Evolutionary conservation across 2,888 invertebrate genomes (phyloP).

Genomic region (Pemphredon lugubris): DNA sequence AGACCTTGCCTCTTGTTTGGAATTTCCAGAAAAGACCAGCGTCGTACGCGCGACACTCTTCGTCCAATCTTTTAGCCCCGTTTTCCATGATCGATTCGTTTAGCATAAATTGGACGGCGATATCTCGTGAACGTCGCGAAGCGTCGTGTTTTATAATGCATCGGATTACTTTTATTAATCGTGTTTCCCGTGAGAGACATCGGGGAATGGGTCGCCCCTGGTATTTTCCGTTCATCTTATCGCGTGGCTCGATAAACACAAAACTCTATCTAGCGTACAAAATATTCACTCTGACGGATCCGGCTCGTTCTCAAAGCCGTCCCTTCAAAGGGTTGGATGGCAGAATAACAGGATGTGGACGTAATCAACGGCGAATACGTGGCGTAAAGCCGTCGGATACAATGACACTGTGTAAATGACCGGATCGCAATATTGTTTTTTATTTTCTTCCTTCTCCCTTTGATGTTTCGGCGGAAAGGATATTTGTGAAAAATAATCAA

Average conservation of each 20-base stretch:
- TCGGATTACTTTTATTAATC: too few species aligned
- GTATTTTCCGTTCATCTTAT: constrained; percentile 14
- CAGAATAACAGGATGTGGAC: constrained; percentile 55
- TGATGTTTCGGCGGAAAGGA: constrained; percentile 26
- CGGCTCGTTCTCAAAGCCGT: constrained; percentile 42
- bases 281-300: constrained; percentile 44
- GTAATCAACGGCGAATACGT: constrained; percentile 52
- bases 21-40: too few species aligned
- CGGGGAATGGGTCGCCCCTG: too few species aligned
- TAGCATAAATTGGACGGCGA: too few species aligned
- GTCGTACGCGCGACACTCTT: too few species aligned
- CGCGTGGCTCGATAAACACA: constrained; percentile 29
- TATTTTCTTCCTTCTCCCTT: too few species aligned
- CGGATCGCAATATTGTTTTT: constrained; percentile 37
- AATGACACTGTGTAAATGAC: constrained; percentile 35
- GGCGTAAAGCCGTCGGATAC: constrained; percentile 42
- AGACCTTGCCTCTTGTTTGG: too few species aligned
- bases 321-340: constrained; percentile 56
- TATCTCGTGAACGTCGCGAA: too few species aligned
- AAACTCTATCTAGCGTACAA: constrained; percentile 28
- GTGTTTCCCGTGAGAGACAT: too few species aligned
- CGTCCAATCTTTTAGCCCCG: too few species aligned
- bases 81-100: too few species aligned
- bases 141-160: too few species aligned
- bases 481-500: constrained; percentile 51